A percentile compares a stretch with the other conserved stretches of the same genome.
phyloP scores from a whole-genome alignment of 2,113 vertebrate species.

The Emydocephalus ijimae region DNA sequence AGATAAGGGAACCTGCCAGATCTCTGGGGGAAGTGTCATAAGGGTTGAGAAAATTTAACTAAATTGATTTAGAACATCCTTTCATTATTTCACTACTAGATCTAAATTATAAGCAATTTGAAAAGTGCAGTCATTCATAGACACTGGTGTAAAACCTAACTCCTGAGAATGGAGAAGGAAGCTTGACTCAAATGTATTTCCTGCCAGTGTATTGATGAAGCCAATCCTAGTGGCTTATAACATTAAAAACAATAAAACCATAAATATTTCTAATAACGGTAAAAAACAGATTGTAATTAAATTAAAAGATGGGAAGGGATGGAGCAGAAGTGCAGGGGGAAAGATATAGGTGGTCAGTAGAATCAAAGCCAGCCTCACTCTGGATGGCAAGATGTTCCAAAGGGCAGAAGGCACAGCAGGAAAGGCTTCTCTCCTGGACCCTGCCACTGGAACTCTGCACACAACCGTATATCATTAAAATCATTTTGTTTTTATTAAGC shows the following conservation, averaged over 20 bases:
- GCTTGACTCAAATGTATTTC: not conserved
- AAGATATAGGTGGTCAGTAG: too few relatives aligned
- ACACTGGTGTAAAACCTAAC: not conserved
- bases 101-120: not conserved
- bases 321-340: not conserved
- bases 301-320: not conserved
- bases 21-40: not conserved
- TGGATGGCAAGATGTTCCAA: not conserved
- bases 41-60: not conserved
- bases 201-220: not conserved
- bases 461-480: not conserved
- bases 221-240: not conserved
- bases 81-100: not conserved
- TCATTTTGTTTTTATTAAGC: conserved; percentile 17
- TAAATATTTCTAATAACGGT: not conserved
- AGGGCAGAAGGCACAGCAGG: not conserved
- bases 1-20: not conserved
- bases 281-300: not conserved
- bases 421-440: not conserved
- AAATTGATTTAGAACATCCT: not conserved
- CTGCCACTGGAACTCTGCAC: not conserved
- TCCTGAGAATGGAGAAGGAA: not conserved
- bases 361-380: not conserved
- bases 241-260: not conserved
- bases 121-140: not conserved